phyloP scores from a whole-genome alignment of 2,113 vertebrate species.

The Hipposideros armiger region DNA sequence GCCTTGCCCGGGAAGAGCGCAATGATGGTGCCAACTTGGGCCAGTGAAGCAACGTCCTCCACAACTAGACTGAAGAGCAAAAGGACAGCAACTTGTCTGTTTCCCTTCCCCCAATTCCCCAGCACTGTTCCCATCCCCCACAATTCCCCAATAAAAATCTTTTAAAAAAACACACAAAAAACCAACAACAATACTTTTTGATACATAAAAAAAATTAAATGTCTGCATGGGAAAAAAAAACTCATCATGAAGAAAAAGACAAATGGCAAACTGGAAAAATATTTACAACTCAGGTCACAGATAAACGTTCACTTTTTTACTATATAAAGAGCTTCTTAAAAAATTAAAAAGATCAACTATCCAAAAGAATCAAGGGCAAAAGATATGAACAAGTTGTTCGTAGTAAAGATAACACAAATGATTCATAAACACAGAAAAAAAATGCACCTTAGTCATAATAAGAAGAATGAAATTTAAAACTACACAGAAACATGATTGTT shows the following conservation, averaged over 20 bases:
- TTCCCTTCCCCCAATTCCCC: too few species aligned
- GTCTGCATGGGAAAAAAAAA: slow-evolving; percentile 17
- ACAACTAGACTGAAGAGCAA: too few species aligned
- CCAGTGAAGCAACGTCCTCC: too few species aligned
- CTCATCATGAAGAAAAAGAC: neutral
- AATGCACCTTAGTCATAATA: neutral
- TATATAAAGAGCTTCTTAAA: neutral
- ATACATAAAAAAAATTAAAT: neutral
- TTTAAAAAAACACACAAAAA: too few species aligned
- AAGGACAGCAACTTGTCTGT: too few species aligned
- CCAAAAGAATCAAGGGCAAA: slow-evolving; percentile 17
- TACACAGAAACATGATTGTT: slow-evolving; percentile 31
- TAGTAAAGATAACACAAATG: neutral
- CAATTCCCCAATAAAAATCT: too few species aligned
- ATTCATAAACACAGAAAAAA: neutral
- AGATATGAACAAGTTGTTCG: neutral
- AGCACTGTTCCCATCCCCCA: too few species aligned
- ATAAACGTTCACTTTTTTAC: slow-evolving; percentile 30
- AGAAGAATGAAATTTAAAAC: slow-evolving; percentile 17
- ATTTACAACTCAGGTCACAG: neutral
- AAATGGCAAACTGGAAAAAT: slow-evolving; percentile 36
- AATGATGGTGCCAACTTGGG: too few species aligned
- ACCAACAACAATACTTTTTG: neutral
- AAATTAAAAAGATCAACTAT: neutral
- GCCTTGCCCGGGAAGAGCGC: too few species aligned